Conservation (phyloP, 1,140 invertebrate species). For the Dufourea novaeangliae region DNA sequence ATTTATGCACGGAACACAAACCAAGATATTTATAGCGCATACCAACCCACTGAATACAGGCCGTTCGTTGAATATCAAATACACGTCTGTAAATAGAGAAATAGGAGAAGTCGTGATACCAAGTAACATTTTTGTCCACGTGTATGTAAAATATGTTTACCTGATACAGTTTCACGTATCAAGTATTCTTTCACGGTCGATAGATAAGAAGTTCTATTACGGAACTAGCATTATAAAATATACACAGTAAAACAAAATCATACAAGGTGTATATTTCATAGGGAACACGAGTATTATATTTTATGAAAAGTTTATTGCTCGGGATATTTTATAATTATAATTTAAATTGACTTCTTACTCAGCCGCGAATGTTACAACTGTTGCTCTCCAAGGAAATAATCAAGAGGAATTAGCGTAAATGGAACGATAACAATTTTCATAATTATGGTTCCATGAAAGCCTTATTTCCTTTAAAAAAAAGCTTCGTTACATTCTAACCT, state of each 20-base stretch:
- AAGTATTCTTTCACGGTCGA: background rate
- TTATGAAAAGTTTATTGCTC: background rate
- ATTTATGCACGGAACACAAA: background rate
- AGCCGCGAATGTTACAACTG: no score
- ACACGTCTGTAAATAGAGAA: constrained; percentile 1
- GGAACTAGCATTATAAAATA: background rate
- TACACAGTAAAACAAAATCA: background rate
- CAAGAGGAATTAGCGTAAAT: no score
- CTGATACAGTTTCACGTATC: background rate
- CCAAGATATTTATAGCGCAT: constrained; percentile 7
- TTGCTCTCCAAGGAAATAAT: no score
- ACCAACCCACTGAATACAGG: background rate
- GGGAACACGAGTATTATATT: background rate
- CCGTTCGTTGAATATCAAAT: constrained; percentile 6
- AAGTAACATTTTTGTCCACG: background rate
- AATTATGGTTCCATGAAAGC: no score
- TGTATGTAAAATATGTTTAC: background rate
- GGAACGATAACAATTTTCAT: no score
- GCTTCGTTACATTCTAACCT: no score
- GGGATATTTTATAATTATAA: background rate
- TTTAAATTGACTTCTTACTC: background rate
- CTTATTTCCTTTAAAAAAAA: no score
- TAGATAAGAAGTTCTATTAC: background rate
- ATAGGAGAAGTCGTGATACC: background rate
- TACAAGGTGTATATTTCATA: background rate